Base-by-base conservation (phyloP, 2,888 invertebrate species). In the Thereva unica region DNA sequence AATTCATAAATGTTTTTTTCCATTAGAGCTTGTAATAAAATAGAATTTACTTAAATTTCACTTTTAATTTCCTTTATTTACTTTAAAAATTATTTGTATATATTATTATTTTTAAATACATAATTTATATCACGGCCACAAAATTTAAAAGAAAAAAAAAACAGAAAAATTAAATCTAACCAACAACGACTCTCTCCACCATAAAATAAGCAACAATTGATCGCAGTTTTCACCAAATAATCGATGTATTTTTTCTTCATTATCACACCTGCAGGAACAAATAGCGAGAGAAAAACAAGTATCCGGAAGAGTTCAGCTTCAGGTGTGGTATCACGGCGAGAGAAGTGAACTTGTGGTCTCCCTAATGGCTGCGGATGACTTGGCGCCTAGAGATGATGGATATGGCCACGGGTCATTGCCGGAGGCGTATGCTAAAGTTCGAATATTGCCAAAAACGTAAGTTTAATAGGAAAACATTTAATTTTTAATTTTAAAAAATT, bases 311-410 rank as follows among this genome's bases (percentile, higher is more conserved):
- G 87, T 95, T 44, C 93, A 93, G 81, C 86, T 95, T 71, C 93
- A 95, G 78, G 89, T 95, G 65, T 93, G 91, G 89, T 94, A 93
- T 83, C 91, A 93, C 76, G 87, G 89, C 68, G 93, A 92, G 75
- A 85, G 91, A 68, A 87, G 87, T 74, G 93, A 94, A 76, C 83
- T 95, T 66, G 89, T 92, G 7, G 91, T 95, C 37, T 91, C 93
- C 4, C 86, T 95, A 56, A 86, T 94, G 77, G 93, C 92, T 4
- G 95, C 90, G 6, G 92, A 94, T 76, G 93, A 93, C 78, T 83
- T 95, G 71, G 90, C 92, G 35, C 79, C 87, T 0, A 83, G 93
- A 45, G 93, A 93, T 76, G 92, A 92, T 72, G 86, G 86, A 38
- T 82, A 88, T 54, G 91, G 91, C 40, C 91, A 87, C 75, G 92